Evolutionary conservation across 2,888 invertebrate genomes (phyloP).

Genomic region (Aphelenchoides bicaudatus): DNA sequence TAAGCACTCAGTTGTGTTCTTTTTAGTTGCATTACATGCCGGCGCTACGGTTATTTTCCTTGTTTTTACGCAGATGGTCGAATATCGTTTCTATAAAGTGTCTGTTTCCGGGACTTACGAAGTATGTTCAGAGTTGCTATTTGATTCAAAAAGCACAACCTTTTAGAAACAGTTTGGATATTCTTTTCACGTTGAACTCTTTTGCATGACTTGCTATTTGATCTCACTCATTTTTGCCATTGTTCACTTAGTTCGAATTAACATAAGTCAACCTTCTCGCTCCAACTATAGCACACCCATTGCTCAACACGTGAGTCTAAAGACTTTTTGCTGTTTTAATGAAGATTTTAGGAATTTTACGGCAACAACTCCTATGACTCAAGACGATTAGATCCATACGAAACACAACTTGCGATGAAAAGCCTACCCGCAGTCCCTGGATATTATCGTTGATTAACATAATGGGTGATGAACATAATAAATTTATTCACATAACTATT

Average conservation of each 20-base stretch:
- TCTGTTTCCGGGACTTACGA: slow-evolving; percentile 59
- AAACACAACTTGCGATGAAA: slow-evolving; percentile 31
- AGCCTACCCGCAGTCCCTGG: slow-evolving; percentile 28
- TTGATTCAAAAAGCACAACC: neutral
- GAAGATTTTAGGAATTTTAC: neutral
- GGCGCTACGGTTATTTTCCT: slow-evolving; percentile 44
- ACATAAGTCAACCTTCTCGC: slow-evolving; percentile 13
- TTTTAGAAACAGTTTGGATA: slow-evolving; percentile 56
- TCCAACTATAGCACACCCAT: slow-evolving; percentile 1
- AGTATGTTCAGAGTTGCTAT: slow-evolving; percentile 27
- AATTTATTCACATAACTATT: too few species aligned
- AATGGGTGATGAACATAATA: too few species aligned
- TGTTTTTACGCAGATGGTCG: slow-evolving; percentile 55
- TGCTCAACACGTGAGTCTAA: neutral
- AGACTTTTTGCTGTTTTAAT: neutral
- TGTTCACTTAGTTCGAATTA: slow-evolving; percentile 27
- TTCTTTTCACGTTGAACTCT: slow-evolving; percentile 48
- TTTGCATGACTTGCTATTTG: slow-evolving; percentile 39
- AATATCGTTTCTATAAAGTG: slow-evolving; percentile 57
- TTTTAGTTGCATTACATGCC: slow-evolving; percentile 36
- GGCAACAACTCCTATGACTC: neutral
- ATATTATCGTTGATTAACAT: slow-evolving; percentile 6
- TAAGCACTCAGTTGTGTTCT: slow-evolving; percentile 23
- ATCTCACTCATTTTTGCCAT: slow-evolving; percentile 37
- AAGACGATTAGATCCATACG: slow-evolving; percentile 21